Conservation (phyloP, 2,888 invertebrate genomes). For the Mallateleia sp. region DNA sequence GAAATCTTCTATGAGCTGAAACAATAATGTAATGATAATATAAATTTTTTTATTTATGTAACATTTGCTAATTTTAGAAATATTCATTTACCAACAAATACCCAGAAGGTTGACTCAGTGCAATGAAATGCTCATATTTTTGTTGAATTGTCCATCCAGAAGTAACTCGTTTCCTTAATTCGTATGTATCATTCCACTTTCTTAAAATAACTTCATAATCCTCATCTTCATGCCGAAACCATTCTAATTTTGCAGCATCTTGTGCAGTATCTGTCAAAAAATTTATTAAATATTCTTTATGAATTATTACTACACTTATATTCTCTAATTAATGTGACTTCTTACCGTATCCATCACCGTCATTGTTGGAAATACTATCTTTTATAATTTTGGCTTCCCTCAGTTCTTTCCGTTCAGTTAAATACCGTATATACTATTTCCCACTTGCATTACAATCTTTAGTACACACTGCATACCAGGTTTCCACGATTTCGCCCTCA, state of each 20-base stretch:
- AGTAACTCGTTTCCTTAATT: constrained; percentile 26
- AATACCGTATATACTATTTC: background rate
- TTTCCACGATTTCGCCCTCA: background rate
- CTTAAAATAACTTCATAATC: background rate
- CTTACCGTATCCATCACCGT: too few species aligned
- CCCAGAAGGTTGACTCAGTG: too few species aligned
- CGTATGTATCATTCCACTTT: constrained; percentile 35
- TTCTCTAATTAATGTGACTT: too few species aligned
- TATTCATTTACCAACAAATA: too few species aligned
- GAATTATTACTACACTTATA: too few species aligned
- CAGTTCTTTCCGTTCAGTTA: background rate
- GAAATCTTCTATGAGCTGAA: too few species aligned
- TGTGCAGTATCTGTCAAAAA: constrained; percentile 28
- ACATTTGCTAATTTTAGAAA: too few species aligned
- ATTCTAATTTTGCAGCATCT: constrained; percentile 28
- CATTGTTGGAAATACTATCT: too few species aligned
- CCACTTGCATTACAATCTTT: constrained; percentile 4
- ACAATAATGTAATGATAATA: too few species aligned
- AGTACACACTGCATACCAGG: background rate
- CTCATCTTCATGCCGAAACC: constrained; percentile 38
- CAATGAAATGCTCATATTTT: constrained; percentile 36
- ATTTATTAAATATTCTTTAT: constrained; percentile 2
- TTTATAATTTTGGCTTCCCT: background rate
- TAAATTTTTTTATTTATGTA: too few species aligned
- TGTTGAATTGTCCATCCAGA: constrained; percentile 9